Evolutionary conservation across 2,797 vertebrate genomes (phyloP).

Genomic region (Coendou prehensilis): DNA sequence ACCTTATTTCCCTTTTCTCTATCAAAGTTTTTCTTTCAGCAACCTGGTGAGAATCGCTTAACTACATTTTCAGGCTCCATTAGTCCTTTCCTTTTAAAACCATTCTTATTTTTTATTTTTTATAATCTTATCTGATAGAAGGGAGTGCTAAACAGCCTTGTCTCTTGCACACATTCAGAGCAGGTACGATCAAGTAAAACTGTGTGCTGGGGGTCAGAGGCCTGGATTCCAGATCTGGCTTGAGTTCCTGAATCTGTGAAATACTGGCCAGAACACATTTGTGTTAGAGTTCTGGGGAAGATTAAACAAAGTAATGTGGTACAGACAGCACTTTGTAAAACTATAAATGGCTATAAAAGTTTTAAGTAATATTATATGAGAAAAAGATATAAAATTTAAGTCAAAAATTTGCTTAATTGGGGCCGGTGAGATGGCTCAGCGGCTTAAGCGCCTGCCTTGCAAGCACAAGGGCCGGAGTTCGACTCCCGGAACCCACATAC

Average conservation of each 20-base stretch:
- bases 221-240: background rate
- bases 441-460: no score
- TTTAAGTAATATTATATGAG: background rate
- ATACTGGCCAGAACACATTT: background rate
- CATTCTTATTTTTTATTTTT: background rate
- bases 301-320: background rate
- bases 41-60: background rate
- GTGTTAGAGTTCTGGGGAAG: background rate
- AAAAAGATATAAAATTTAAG: background rate
- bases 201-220: background rate
- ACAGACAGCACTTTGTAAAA: background rate
- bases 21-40: background rate
- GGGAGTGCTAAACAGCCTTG: background rate
- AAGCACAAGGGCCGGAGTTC: no score
- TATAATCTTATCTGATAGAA: background rate
- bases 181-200: background rate
- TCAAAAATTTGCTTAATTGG: background rate
- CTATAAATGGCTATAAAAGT: background rate
- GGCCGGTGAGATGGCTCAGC: no score
- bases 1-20: background rate
- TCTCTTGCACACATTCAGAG: background rate
- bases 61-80: background rate
- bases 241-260: background rate
- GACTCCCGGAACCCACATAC: no score
- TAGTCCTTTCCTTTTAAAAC: background rate